Evolutionary conservation across 2,113 vertebrate genomes (phyloP), one percentile per base, ranked within the genome.

Genomic region (Microcebus lehilahytsara): DNA sequence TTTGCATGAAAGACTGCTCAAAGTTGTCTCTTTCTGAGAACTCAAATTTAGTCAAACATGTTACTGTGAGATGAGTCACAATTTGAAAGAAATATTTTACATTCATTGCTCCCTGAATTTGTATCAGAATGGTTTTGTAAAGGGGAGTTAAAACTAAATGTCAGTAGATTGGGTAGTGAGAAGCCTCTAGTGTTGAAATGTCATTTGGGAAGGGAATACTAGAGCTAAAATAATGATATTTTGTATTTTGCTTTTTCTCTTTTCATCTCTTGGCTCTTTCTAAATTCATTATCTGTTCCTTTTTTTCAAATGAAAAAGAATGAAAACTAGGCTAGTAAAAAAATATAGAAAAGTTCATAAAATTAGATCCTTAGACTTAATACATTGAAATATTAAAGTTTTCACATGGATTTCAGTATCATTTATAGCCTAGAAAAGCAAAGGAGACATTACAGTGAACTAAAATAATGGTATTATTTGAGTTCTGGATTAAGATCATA

Each of bases 31-130:
- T 96, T 94, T 34, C 40, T 34, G 42, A 95, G 64, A 74, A 79
- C 40, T 83, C 60, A 56, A 93, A 89, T 93, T 67, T 78, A 88
- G 91, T 89, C 64, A 62, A 95, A 89, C 77, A 58, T 42, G 89
- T 83, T 85, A 20, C 93, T 32, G 32, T 77, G 81, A 97, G 62
- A 91, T 96, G 85, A 96, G 49, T 58, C 62, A 80, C 77, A 94
- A 93, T 97, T 96, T 89, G 71, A 92, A 85, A 78, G 81, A 80
- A 86, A 72, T 69, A 27, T 62, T 96, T 97, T 93, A 94, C 56
- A 67, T 77, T 91, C 81, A 94, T 96, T 92, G 96, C 30, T 74
- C 89, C 91, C 67, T 85, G 71, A 89, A 72, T 96, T 96, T 96
- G 62, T 95, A 40, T 93, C 51, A 58, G 83, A 91, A 81, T 81